Evolutionary conservation across 2,888 invertebrate genomes (phyloP).

Genomic region (Folsomia candida): DNA sequence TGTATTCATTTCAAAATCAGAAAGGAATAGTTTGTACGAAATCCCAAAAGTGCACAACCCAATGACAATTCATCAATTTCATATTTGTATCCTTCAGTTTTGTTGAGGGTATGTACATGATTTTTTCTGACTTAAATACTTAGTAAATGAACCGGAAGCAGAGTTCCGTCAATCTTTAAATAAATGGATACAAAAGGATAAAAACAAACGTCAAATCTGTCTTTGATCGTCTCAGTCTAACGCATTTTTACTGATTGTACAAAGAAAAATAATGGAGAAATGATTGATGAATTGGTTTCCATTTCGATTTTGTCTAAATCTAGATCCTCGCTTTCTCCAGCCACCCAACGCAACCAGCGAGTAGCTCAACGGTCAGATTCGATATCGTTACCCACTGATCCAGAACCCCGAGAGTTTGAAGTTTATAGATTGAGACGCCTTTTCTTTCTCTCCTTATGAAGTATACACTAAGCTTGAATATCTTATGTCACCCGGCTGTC

Average conservation of each 20-base stretch:
- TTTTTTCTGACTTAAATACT: too few species aligned
- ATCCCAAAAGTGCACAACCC: too few species aligned
- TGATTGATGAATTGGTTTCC: slow-evolving; percentile 5
- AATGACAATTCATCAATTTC: too few species aligned
- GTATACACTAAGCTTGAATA: slow-evolving; percentile 5
- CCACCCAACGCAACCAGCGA: neutral
- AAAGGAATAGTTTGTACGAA: too few species aligned
- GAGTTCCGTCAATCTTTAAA: too few species aligned
- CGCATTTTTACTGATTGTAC: neutral
- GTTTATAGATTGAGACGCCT: slow-evolving; percentile 1
- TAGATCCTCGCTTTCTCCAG: neutral
- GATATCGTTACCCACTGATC: neutral
- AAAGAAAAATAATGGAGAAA: slow-evolving; percentile 4
- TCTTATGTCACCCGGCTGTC: neutral
- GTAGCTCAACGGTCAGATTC: neutral
- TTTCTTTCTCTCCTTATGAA: neutral
- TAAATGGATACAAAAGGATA: too few species aligned
- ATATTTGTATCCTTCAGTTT: too few species aligned
- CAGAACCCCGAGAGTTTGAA: neutral
- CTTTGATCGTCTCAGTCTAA: neutral
- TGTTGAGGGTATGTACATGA: too few species aligned
- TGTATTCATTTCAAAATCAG: too few species aligned
- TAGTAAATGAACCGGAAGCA: too few species aligned
- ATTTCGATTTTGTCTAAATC: slow-evolving; percentile 4
- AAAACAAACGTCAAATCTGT: neutral